Percentiles rank a stretch among this genome's conserved stretches.
Evolutionary conservation across 2,113 vertebrate species (phyloP).

Genomic region (Protobothrops flavoviridis): DNA sequence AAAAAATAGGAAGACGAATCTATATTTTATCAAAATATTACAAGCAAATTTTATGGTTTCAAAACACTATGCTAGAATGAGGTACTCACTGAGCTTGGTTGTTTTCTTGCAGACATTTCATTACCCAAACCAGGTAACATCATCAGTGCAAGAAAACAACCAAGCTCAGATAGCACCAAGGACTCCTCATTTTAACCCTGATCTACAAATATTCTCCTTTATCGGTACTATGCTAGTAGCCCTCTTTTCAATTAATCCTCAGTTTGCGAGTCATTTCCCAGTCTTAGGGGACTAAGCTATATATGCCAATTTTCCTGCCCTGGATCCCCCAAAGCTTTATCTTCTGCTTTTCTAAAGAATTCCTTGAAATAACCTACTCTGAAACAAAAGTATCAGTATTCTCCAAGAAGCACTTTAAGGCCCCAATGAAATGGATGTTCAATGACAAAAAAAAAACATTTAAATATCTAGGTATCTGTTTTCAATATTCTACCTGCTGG

Average conservation of each 20-base stretch:
- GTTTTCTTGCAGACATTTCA: no score
- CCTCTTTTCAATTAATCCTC: no score
- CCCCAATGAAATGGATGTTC: neutral
- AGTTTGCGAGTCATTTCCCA: no score
- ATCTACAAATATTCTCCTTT: neutral
- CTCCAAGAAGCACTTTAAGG: neutral
- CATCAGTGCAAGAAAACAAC: neutral
- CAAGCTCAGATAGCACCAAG: neutral
- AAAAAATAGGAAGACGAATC: neutral
- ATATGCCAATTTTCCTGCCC: no score
- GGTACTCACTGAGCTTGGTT: no score
- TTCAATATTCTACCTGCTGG: neutral
- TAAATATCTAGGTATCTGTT: neutral
- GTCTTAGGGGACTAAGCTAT: no score
- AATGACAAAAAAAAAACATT: neutral
- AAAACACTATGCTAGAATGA: neutral
- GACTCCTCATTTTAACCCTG: neutral
- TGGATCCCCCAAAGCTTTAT: neutral
- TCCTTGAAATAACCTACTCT: neutral
- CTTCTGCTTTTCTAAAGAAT: neutral
- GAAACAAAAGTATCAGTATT: neutral
- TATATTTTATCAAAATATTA: neutral
- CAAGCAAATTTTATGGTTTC: neutral
- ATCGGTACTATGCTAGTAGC: neutral
- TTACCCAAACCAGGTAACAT: neutral